Conservation (phyloP, 2,113 vertebrate species). For the Thryonomys swinderianus region DNA sequence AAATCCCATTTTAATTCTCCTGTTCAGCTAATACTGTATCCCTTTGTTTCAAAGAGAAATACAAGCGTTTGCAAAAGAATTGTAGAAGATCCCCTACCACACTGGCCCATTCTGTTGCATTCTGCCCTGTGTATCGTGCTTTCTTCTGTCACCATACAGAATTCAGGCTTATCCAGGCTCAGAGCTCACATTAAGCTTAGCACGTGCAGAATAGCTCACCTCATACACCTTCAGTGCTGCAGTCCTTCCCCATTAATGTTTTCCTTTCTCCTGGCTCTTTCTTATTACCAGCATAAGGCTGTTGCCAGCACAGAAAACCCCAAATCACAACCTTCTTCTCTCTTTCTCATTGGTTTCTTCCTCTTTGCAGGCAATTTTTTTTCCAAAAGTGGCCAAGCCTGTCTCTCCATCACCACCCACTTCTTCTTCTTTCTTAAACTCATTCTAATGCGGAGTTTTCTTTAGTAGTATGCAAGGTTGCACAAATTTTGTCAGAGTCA, state of each 20-base stretch:
- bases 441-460: neutral
- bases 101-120: neutral
- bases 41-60: neutral
- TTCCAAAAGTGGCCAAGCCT: neutral
- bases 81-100: neutral
- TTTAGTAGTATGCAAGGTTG: neutral
- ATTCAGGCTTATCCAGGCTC: neutral
- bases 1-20: neutral
- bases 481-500: neutral
- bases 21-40: neutral
- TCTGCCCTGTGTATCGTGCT: neutral
- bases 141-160: neutral
- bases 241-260: neutral
- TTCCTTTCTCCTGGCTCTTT: neutral
- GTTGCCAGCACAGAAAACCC: neutral
- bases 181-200: neutral
- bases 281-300: neutral
- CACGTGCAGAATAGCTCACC: neutral
- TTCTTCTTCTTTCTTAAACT: constrained; percentile 11
- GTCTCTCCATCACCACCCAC: neutral
- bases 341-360: neutral
- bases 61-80: neutral
- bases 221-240: neutral
- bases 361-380: neutral
- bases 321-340: neutral